Evolutionary conservation across 2,888 invertebrate genomes (phyloP).

Genomic region (Ariolimax columbianus): DNA sequence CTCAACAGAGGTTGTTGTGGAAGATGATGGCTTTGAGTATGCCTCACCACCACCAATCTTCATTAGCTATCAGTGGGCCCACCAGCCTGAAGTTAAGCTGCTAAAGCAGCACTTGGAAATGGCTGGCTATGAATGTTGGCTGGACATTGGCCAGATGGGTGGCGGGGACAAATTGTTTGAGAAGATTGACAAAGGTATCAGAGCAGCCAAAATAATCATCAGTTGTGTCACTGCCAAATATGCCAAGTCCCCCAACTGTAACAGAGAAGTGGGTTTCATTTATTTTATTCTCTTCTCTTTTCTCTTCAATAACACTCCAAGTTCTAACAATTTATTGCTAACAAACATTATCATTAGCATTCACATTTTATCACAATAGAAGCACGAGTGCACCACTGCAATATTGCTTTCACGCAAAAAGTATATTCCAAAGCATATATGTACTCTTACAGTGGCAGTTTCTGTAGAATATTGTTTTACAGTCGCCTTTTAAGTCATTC

Average conservation of each 20-base stretch:
- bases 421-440: too few relatives aligned
- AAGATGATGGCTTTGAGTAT: slow-evolving; percentile 62
- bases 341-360: too few relatives aligned
- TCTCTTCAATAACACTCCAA: neutral
- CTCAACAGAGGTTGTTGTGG: slow-evolving; percentile 62
- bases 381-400: too few relatives aligned
- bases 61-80: slow-evolving; percentile 76
- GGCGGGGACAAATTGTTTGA: slow-evolving; percentile 77
- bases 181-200: slow-evolving; percentile 75
- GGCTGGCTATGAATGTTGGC: slow-evolving; percentile 76
- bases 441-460: too few relatives aligned
- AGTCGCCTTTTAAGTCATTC: too few relatives aligned
- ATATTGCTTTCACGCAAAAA: too few relatives aligned
- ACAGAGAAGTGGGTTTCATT: slow-evolving; percentile 71
- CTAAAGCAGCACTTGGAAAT: slow-evolving; percentile 72
- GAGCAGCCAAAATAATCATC: slow-evolving; percentile 72
- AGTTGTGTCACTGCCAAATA: slow-evolving; percentile 74
- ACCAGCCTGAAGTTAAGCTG: slow-evolving; percentile 74
- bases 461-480: too few relatives aligned
- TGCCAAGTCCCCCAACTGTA: slow-evolving; percentile 76
- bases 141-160: slow-evolving; percentile 78
- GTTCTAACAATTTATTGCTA: neutral
- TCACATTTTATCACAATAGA: too few relatives aligned
- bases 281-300: neutral
- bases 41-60: slow-evolving; percentile 62